phyloP scores from a whole-genome alignment of 92 coral and sea anemone genomes.

The Hydrozoanthus gracilis region DNA sequence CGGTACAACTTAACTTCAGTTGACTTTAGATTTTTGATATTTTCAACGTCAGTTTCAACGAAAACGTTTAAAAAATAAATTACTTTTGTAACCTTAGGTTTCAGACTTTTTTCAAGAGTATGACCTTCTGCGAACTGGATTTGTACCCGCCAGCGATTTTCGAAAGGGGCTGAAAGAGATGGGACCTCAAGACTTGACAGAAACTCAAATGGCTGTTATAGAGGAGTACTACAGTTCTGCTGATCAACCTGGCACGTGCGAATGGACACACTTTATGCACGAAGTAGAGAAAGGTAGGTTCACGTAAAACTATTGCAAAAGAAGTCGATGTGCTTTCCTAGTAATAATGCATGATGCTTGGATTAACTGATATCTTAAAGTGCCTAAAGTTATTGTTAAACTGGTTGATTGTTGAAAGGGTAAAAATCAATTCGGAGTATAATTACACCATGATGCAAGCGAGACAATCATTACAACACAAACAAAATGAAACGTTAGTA shows the following conservation, averaged over 20 bases:
- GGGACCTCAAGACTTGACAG: slow-evolving; percentile 16
- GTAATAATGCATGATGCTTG: neutral
- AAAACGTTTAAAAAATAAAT: neutral
- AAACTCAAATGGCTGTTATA: neutral
- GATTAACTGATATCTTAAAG: neutral
- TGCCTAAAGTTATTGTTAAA: no score
- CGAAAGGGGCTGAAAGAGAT: slow-evolving; percentile 22
- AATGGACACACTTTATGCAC: slow-evolving; percentile 27
- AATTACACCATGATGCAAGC: no score
- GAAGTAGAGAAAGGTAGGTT: slow-evolving; percentile 24
- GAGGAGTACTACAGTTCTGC: neutral
- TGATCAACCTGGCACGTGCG: slow-evolving; percentile 12
- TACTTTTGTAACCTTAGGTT: neutral
- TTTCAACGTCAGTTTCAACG: no score
- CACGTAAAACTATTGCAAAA: neutral
- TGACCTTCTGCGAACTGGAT: slow-evolving; percentile 18
- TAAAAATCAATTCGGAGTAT: no score
- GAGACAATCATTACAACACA: no score
- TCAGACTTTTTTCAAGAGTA: slow-evolving; percentile 27
- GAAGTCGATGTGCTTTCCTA: no score
- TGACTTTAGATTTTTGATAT: neutral
- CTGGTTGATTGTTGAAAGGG: no score
- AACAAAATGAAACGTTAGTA: no score
- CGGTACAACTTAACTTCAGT: neutral
- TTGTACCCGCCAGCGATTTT: slow-evolving; percentile 6